Evolutionary conservation across 1,140 invertebrate genomes (phyloP).

Genomic region (Danaus melanippus): DNA sequence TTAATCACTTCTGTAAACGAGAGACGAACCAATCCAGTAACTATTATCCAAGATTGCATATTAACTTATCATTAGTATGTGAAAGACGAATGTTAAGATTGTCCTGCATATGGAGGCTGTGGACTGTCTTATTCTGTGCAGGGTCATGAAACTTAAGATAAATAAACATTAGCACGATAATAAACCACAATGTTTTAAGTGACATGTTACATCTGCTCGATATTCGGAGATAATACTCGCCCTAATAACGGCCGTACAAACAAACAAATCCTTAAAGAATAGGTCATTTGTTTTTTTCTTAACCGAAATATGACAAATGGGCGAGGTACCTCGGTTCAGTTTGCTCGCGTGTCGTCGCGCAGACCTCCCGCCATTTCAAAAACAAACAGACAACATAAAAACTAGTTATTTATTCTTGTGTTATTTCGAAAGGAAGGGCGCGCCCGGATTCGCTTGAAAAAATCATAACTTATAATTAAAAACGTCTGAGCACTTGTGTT

Average conservation of each 20-base stretch:
- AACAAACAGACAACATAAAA: conserved; percentile 70
- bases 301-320: conserved; percentile 71
- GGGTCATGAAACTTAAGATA: conserved; percentile 11
- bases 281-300: conserved; percentile 66
- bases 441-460: conserved; percentile 67
- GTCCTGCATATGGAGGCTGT: neutral
- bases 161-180: conserved; percentile 28
- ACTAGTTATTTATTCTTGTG: conserved; percentile 69
- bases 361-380: conserved; percentile 72
- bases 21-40: conserved; percentile 13
- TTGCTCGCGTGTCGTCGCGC: conserved; percentile 69
- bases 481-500: conserved; percentile 42
- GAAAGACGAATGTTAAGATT: conserved; percentile 3
- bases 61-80: conserved; percentile 12
- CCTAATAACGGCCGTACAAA: conserved; percentile 62
- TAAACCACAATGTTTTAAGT: conserved; percentile 30
- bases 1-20: conserved; percentile 30
- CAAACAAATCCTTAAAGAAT: conserved; percentile 66
- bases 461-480: conserved; percentile 71
- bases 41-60: conserved; percentile 6
- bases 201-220: conserved; percentile 54
- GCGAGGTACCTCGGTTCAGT: conserved; percentile 50
- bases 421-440: conserved; percentile 63
- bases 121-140: conserved; percentile 1
- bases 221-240: conserved; percentile 55